Percentiles rank a stretch among this genome's conserved stretches.
Conservation (phyloP, 2,797 vertebrate genomes). For the Myotis planiceps region DNA sequence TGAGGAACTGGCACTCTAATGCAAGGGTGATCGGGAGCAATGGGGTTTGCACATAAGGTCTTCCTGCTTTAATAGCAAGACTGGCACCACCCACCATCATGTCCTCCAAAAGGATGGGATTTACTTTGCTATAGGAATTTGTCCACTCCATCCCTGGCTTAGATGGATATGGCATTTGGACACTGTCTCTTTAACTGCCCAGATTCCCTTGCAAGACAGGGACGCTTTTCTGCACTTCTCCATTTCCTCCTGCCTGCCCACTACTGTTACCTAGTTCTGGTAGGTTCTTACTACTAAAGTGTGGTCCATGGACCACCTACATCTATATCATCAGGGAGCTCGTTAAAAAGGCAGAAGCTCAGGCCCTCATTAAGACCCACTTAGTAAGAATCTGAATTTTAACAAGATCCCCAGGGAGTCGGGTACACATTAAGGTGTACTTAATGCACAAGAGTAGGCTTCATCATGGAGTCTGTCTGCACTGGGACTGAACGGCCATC, state of each 20-base stretch:
- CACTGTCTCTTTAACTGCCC: neutral
- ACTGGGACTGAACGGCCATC: neutral
- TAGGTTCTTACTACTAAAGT: neutral
- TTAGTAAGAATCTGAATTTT: neutral
- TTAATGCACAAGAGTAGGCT: neutral
- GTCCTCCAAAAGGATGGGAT: neutral
- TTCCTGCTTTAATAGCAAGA: neutral
- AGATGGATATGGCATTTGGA: neutral
- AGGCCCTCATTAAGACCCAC: neutral
- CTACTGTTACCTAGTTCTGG: rapidly evolving
- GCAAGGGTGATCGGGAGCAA: neutral
- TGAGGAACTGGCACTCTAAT: neutral
- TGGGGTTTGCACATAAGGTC: neutral
- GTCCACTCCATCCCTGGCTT: neutral
- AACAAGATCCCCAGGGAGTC: neutral
- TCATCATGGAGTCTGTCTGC: neutral
- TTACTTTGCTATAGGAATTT: neutral
- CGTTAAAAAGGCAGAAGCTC: neutral
- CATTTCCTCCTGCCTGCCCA: neutral
- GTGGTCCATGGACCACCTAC: neutral
- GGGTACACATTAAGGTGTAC: rapidly evolving
- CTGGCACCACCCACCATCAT: neutral
- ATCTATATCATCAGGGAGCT: neutral
- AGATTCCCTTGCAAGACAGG: neutral
- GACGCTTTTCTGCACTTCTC: neutral